Base-by-base conservation (phyloP, 2,888 invertebrate species). In the Cephus runcator region DNA sequence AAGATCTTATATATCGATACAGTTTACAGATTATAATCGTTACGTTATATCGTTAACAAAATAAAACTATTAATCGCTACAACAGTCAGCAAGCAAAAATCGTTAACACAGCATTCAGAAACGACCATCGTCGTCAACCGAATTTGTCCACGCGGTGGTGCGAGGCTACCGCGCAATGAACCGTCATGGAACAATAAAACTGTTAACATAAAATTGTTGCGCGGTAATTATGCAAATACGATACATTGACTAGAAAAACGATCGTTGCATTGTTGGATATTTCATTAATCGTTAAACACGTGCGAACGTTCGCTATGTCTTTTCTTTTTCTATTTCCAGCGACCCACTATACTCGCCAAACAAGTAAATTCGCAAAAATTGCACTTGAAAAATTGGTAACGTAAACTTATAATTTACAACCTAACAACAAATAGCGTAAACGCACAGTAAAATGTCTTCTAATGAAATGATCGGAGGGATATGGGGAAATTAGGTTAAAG, bases 1-100 rank as follows among this genome's bases (percentile, higher is more conserved):
- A 79, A 83, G 79, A 83, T 82, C 80, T 82, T 86, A 83, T 81
- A 77, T 81, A 80, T 82, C 81, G 79, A 84, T 84, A 82, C 81
- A 83, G 73, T 77, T 79, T 78, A 82, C 79, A 82, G 80, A 81
- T 79, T 78, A 82, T 78, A 77, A 78, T 80, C 76, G 77, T 78
- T 80, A 80, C 76, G 76, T 79, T 75, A 73, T 76, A 76, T 73
- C 77, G 73, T 87, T 86, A 89, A 89, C 87, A 89, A 89, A 90
- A 90, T 89, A 89, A 89, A 90, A 88, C 87, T 90, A 89, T 89
- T 82, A 87, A 86, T 88, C 82, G 85, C 87, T 90, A 91, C 88
- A 91, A 90, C 90, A 90, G 87, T 89, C 88, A 90, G 89, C 89
- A 90, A 91, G 90, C 89, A 85, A 87, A 87, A 88, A 86, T 71